Conservation (phyloP, 2,113 vertebrate genomes). For the Carlito syrichta region DNA sequence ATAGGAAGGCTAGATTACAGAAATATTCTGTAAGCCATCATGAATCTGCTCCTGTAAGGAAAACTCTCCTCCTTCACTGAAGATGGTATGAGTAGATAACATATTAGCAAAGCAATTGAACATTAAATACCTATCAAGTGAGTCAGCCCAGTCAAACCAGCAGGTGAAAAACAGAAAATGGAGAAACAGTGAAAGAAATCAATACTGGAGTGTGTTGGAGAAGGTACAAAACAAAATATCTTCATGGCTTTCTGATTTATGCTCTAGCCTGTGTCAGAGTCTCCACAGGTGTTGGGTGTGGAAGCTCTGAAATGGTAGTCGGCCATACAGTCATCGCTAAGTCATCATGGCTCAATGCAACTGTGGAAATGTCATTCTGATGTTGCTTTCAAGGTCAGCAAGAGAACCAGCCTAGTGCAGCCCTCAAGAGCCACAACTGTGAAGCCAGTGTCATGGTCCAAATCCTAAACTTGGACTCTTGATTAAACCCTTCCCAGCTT, state of each 20-base stretch:
- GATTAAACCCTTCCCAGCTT: background rate
- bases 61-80: background rate
- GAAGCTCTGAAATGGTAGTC: background rate
- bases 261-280: fast-evolving
- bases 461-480: background rate
- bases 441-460: background rate
- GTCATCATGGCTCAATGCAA: background rate
- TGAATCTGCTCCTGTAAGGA: background rate
- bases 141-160: background rate
- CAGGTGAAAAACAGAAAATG: background rate
- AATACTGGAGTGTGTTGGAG: background rate
- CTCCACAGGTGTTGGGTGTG: fast-evolving
- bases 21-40: background rate
- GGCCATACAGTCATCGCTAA: background rate
- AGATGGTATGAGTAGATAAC: background rate
- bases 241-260: background rate
- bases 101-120: background rate
- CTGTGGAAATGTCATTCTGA: background rate
- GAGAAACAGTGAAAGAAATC: background rate
- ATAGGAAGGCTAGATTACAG: background rate
- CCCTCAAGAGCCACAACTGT: background rate
- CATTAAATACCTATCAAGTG: background rate
- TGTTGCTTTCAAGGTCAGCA: no score
- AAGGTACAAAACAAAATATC: background rate
- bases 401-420: background rate